Base-by-base conservation (phyloP, 2,888 invertebrate genomes). In the Empis livida region DNA sequence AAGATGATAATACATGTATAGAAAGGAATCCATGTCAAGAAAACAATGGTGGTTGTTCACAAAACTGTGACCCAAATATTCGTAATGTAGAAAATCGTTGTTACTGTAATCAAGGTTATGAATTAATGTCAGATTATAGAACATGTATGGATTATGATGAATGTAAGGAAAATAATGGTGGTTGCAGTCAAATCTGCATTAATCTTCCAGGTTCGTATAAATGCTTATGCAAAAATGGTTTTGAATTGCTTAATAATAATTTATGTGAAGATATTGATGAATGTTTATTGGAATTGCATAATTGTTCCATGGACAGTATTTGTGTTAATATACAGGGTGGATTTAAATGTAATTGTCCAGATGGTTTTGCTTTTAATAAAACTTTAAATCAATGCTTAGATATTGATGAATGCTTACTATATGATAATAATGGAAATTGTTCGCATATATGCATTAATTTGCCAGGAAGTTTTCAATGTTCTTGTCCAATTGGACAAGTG, bases 21-120 rank as follows among this genome's bases (percentile, higher is more conserved):
- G 62, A 66, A 17, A 58, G 70, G 13, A 71, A 79, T 62, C 62
- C 63, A 46, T 84, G 83, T 54, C 61, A 63, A 10, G 55, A 59
- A 45, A 70, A 72, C 46, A 77, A 79, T 51, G 79, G 77, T 1
- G 76, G 74, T 13, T 84, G 83, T 59, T 74, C 76, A 5, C 80
- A 82, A 48, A 69, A 71, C 16, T 84, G 84, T 48, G 58, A 63
- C 16, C 54, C 59, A 2, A 55, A 59, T 6, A 55, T 59, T 0
- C 54, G 49, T 3, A 64, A 64, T 5, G 41, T 51, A 14, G 27
- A 41, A 23, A 47, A 45, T 17, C 44, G 38, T 14, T 74, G 74
- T 51, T 61, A 60, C 8, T 74, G 74, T 49, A 63, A 64, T 27
- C 45, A 49, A n/a, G 70, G 68, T 3, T 64, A 64, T 37, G 51